phyloP scores from a whole-genome alignment of 2,797 vertebrate genomes.

The Atherinosoma microstoma region DNA sequence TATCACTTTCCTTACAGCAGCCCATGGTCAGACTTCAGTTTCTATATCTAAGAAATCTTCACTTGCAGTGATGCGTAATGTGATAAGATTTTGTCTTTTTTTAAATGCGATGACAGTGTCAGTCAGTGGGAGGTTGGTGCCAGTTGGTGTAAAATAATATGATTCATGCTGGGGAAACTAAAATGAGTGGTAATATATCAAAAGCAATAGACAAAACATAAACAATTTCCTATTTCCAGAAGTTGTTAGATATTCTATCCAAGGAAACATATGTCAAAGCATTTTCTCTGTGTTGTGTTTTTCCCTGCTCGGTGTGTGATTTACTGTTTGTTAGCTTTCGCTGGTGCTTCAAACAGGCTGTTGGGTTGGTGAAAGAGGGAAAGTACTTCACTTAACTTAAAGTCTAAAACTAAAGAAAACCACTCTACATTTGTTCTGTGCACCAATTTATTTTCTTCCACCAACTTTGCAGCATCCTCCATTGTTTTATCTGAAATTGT shows the following conservation, averaged over 20 bases:
- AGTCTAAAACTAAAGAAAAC: constrained; percentile 2
- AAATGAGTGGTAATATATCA: constrained; percentile 5
- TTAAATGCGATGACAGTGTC: constrained; percentile 19
- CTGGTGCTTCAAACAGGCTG: neutral
- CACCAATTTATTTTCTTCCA: neutral
- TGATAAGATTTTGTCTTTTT: constrained; percentile 8
- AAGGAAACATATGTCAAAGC: constrained; percentile 17
- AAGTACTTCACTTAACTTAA: neutral
- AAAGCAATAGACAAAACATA: constrained; percentile 1
- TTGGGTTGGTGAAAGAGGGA: neutral
- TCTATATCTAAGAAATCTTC: constrained; percentile 38
- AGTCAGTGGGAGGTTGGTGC: constrained; percentile 35
- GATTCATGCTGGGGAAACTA: constrained; percentile 21
- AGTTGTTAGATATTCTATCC: constrained; percentile 18
- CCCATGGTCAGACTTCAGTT: constrained; percentile 28
- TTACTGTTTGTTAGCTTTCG: constrained; percentile 21
- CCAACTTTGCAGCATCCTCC: neutral
- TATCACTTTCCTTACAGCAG: constrained; percentile 20
- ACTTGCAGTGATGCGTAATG: neutral
- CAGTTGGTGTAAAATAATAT: constrained; percentile 16
- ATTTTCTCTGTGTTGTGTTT: constrained; percentile 4
- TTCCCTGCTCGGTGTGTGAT: constrained; percentile 18
- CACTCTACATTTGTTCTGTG: neutral
- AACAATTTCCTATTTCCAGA: constrained; percentile 19
- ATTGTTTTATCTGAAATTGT: neutral